Conservation (phyloP, 2,888 invertebrate species). For the Azorinus chamasolen region DNA sequence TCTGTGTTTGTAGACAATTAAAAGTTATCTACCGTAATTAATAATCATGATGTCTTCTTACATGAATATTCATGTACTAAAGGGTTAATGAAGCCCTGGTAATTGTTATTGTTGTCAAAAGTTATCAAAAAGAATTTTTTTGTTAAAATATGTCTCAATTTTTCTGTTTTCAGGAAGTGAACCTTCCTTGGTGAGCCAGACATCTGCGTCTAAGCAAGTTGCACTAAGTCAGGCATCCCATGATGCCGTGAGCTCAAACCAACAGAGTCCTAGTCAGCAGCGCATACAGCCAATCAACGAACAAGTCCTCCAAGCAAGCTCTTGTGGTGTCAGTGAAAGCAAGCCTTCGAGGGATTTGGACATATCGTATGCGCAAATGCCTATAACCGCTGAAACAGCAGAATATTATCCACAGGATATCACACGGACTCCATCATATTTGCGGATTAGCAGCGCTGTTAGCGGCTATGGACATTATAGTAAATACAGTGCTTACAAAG, state of each 20-base stretch:
- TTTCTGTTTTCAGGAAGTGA: conserved; percentile 75
- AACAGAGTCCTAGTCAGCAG: neutral
- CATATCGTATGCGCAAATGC: conserved; percentile 60
- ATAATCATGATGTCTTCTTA: too few species aligned
- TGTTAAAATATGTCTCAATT: too few species aligned
- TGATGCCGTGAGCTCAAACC: conserved; percentile 36
- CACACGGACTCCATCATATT: conserved; percentile 80
- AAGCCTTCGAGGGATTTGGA: conserved; percentile 24
- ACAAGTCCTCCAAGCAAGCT: conserved; percentile 17
- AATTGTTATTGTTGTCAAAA: too few species aligned
- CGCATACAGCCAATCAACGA: conserved; percentile 6
- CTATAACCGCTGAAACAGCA: conserved; percentile 63
- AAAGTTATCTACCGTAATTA: too few species aligned
- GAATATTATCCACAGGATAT: conserved; percentile 70
- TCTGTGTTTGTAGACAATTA: too few species aligned
- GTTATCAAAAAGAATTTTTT: too few species aligned
- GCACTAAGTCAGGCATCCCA: conserved; percentile 40
- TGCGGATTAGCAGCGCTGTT: conserved; percentile 83
- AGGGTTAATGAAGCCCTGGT: too few species aligned
- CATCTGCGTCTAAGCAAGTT: conserved; percentile 55
- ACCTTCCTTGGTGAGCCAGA: conserved; percentile 74
- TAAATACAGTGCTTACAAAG: conserved; percentile 77
- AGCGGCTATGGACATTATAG: conserved; percentile 83
- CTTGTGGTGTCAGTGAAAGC: conserved; percentile 31
- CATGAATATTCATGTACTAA: too few species aligned